Evolutionary conservation across 1,140 invertebrate species (phyloP), one percentile per base, ranked within the genome.

Genomic region (Drosophila malerkotliana): DNA sequence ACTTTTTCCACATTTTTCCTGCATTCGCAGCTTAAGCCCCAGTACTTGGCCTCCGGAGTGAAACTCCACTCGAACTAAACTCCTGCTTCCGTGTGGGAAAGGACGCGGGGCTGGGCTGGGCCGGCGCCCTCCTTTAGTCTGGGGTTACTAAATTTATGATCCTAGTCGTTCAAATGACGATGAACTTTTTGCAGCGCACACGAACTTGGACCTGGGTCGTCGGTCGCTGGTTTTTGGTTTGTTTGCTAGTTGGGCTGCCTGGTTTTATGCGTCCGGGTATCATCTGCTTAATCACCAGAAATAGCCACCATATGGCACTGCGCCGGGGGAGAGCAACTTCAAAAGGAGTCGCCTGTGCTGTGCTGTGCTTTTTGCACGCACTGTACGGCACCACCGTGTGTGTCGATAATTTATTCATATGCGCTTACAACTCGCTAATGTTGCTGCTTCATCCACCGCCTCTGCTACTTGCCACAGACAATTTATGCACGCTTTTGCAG

Each of bases 201-300:
- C 49, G 8, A 67, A 67, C 21, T 39, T 48, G 54, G 73, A 81
- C 56, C 74, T 84, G 80, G 81, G 77, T 73, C 72, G 72, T 59
- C 76, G 77, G 62, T 62, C 63, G 68, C 66, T 63, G 64, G 77
- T 73, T 72, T 67, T 62, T 72, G 76, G 62, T 62, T 68, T 71
- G 41, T 44, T 44, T 44, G 41, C 14, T 44, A 37, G 34, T 44
- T 44, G 41, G 41, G 64, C 52, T 72, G 45, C 56, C 59, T 37
- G 14, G 59, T 62, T 62, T 62, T 62, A 54, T 62, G 49, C 51
- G 51, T 54, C 63, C 51, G 58, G 77, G 81, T 90, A 87, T 90
- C 87, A 90, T 90, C 85, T 87, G 87, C 87, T 85, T 90, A 90
- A 90, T 90, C 85, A 90, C 85, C 87, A 77, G 82, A 72, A 90